Percentiles rank a stretch among this genome's conserved stretches.
These are phyloP conservation scores for Danio rerio DNA, from an alignment of 2,113 vertebrate species.

Conservation along the genomic window DNA sequence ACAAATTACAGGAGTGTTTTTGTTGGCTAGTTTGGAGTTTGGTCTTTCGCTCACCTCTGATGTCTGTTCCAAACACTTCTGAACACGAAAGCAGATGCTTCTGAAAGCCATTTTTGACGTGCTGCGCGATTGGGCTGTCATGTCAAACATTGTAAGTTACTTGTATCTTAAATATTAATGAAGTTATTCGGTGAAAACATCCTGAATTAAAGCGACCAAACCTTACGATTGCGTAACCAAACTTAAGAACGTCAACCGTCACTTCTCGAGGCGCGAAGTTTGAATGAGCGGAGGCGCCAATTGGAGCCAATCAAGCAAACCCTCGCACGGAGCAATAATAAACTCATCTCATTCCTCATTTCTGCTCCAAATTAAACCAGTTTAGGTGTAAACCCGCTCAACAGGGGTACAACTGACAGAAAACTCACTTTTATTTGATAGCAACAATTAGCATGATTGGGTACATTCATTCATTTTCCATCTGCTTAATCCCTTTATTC, in stretches of 20 bases:
- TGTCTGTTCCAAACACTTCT: not conserved
- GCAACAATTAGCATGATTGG: too few species aligned
- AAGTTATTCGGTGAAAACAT: too few species aligned
- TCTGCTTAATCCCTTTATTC: too few species aligned
- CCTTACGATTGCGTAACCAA: not conserved
- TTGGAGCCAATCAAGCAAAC: not conserved
- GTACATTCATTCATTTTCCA: too few species aligned
- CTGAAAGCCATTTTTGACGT: not conserved
- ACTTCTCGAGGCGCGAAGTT: not conserved
- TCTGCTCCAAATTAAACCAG: too few species aligned
- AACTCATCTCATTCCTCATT: too few species aligned
- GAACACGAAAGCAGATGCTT: not conserved
- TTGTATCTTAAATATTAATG: not conserved
- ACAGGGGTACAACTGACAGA: too few species aligned
- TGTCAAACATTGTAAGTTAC: not conserved
- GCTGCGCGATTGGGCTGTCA: not conserved
- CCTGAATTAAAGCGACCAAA: not conserved
- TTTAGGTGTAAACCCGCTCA: too few species aligned
- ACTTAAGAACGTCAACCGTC: not conserved
- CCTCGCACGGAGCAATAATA: too few species aligned
- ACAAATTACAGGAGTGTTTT: too few species aligned
- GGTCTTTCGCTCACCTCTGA: not conserved
- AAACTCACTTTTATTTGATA: too few species aligned
- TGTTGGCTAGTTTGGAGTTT: not conserved
- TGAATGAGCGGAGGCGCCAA: not conserved